A percentile compares a stretch with the other conserved stretches of the same genome.
These are phyloP conservation scores for Thaleichthys pacificus DNA, from an alignment of 2,797 vertebrate species.

Conservation along the genomic window DNA sequence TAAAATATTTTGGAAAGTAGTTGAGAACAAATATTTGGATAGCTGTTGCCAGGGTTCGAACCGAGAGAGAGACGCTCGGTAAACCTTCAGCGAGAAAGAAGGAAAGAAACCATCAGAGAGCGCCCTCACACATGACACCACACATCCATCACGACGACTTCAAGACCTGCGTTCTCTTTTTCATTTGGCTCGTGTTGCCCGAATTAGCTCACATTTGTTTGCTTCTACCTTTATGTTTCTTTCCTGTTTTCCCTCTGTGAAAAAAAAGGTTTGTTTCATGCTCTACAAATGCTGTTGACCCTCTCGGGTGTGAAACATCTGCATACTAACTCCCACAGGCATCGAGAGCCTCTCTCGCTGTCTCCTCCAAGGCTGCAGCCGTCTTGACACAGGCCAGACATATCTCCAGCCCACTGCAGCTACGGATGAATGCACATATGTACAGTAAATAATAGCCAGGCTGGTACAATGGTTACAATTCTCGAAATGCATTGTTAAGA, in stretches of 20 bases:
- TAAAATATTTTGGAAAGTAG: too few relatives aligned
- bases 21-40: too few relatives aligned
- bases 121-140: too few relatives aligned
- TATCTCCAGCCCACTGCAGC: conserved; percentile 29
- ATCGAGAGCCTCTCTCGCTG: conserved; percentile 39
- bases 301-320: conserved; percentile 71
- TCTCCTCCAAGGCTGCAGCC: conserved; percentile 13
- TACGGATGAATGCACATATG: conserved; percentile 43
- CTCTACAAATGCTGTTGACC: conserved; percentile 74
- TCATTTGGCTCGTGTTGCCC: neutral
- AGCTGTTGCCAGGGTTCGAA: too few relatives aligned
- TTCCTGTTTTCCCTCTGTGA: conserved; percentile 47
- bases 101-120: too few relatives aligned
- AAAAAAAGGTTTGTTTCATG: conserved; percentile 72
- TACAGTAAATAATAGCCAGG: conserved; percentile 21
- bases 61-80: too few relatives aligned
- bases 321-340: conserved; percentile 45
- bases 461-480: conserved; percentile 15
- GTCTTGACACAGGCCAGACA: conserved; percentile 40
- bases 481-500: conserved; percentile 23
- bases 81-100: too few relatives aligned
- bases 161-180: neutral
- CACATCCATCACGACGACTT: neutral
- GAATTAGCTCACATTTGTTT: too few relatives aligned
- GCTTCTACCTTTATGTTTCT: conserved; percentile 20